These are phyloP conservation scores for Alouatta caraya DNA, from an alignment of 2,797 vertebrate genomes.

Conservation along the genomic window DNA sequence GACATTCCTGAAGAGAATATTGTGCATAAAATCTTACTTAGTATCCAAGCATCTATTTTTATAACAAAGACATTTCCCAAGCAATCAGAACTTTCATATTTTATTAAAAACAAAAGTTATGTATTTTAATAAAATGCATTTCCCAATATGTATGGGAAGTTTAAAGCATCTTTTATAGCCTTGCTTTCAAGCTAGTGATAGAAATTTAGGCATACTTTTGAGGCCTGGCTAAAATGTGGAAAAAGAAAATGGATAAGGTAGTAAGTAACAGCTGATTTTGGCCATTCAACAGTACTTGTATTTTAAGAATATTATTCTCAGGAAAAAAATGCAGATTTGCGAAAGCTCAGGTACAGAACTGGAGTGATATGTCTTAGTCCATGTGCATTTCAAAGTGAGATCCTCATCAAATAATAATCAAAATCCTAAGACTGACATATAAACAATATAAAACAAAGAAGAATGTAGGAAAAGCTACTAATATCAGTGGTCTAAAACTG, in stretches of 20 bases:
- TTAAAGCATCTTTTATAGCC: neutral
- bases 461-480: neutral
- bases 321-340: neutral
- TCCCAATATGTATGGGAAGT: neutral
- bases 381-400: neutral
- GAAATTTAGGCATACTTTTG: neutral
- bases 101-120: neutral
- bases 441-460: neutral
- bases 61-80: conserved; percentile 68
- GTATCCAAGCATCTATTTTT: conserved; percentile 53
- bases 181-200: neutral
- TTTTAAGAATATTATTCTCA: neutral
- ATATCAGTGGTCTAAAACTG: neutral
- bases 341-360: neutral
- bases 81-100: conserved; percentile 49
- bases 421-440: neutral
- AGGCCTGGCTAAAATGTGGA: neutral
- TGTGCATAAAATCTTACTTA: conserved; percentile 55
- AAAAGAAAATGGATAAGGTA: neutral
- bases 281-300: neutral
- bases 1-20: conserved; percentile 20
- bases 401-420: neutral
- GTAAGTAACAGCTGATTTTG: neutral
- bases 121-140: neutral
- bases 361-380: neutral